Evolutionary conservation across 2,888 invertebrate species (phyloP), one percentile per base, ranked within the genome.

Genomic region (Harmothoe impar): DNA sequence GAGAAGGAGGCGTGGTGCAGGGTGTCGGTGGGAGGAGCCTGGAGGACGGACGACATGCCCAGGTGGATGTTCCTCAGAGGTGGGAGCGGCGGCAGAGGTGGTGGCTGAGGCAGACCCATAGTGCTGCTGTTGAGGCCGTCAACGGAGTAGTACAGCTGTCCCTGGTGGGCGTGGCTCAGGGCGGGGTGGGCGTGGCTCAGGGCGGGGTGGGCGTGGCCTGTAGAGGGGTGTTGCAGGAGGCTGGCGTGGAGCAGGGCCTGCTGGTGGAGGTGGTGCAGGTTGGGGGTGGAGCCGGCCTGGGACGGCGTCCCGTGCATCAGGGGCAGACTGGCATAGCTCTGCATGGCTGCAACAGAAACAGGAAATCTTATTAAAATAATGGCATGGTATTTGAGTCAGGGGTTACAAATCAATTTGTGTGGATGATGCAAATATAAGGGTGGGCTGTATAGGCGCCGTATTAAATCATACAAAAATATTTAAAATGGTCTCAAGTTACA

Each of bases 261-360:
- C 25, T 77, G 77, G 31, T 77, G 25, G 31, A 77, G 20, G 77
- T 25, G 29, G 77, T 77, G 77, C 77, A 31, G 77, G 77, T 77
- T 77, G 29, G 77, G n/a, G 77, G 31, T 15, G 31, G 77, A 77
- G n/a, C 77, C 77, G 7, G 77, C 25, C 77, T 77, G 77, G 17
- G 77, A 77, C 5, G 25, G 25, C 15, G 77, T 31, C 5, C n/a
- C 25, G 31, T 77, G 20, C 3, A 62, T 20, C 62, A 62, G 72
- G 29, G 72, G 72, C 0, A 81, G 81, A 81, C 81, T 81, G 17
- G 81, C 81, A n/a, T 81, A 81, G n/a, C 81, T 81, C 81, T 81
- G 81, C 81, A 81, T 81, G 20, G n/a, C 81, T 81, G 81, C 20
- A 81, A 81, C 1, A 81, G 0, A 81, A 81, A 43, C 81, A 81